These are phyloP conservation scores for Cerastis rubricosa DNA, from an alignment of 2,888 invertebrate species.

Conservation along the genomic window DNA sequence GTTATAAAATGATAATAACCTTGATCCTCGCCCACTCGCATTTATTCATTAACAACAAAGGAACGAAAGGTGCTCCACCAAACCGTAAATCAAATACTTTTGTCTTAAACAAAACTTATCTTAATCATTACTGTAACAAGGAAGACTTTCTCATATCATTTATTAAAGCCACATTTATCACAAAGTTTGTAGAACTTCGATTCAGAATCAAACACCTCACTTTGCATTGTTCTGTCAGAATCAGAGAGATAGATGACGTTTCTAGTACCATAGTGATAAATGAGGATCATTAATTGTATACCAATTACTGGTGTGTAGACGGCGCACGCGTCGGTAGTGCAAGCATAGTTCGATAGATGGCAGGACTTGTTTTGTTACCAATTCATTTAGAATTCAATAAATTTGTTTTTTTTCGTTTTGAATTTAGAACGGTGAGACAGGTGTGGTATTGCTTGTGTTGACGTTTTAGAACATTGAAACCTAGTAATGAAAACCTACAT, in stretches of 20 bases:
- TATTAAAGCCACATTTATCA: constrained; percentile 2
- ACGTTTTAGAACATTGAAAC: not conserved
- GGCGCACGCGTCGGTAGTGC: constrained; percentile 20
- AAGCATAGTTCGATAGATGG: constrained; percentile 24
- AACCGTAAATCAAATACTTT: not conserved
- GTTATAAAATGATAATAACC: not conserved
- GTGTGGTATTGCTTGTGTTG: not conserved
- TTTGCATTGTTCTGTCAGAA: constrained; percentile 40
- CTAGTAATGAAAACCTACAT: too few species aligned
- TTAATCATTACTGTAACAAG: not conserved
- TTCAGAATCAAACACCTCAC: constrained; percentile 16
- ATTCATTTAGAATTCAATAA: too few species aligned
- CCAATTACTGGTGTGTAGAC: constrained; percentile 8
- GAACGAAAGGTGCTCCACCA: not conserved
- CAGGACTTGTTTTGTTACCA: constrained; percentile 1
- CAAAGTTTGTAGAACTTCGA: not conserved
- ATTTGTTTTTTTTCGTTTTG: too few species aligned
- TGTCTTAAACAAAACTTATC: not conserved
- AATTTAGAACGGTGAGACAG: not conserved
- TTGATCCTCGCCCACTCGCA: not conserved
- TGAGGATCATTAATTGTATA: constrained; percentile 27
- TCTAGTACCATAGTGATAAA: constrained; percentile 12
- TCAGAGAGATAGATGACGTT: constrained; percentile 15
- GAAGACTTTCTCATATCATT: constrained; percentile 2
- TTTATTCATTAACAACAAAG: not conserved